These are phyloP conservation scores for Labeo rohita DNA, from an alignment of 2,113 vertebrate species.

Conservation along the genomic window DNA sequence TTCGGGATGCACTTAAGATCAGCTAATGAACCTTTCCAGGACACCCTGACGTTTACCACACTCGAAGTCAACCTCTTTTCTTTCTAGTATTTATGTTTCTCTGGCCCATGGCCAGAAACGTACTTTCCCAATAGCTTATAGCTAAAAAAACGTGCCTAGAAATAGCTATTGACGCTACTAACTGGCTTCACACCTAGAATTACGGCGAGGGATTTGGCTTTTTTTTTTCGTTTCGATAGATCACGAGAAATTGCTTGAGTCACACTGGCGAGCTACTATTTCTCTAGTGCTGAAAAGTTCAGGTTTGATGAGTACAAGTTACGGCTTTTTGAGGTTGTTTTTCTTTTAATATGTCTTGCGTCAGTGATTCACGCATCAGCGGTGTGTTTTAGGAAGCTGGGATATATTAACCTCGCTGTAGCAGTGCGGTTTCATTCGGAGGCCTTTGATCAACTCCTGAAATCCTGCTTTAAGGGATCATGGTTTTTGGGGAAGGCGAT, in stretches of 20 bases:
- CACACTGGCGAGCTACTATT: neutral
- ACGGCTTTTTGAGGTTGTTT: neutral
- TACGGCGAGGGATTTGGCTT: neutral
- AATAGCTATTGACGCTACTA: constrained; percentile 46
- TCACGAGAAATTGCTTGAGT: constrained; percentile 25
- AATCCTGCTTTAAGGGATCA: constrained; percentile 14
- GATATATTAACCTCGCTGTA: neutral
- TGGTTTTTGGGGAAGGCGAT: neutral
- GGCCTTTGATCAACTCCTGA: constrained; percentile 3
- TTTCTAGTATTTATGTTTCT: constrained; percentile 4
- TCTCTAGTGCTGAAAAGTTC: constrained; percentile 9
- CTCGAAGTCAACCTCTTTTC: constrained; percentile 43
- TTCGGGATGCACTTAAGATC: constrained; percentile 49
- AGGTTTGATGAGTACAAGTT: constrained; percentile 5
- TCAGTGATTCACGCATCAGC: neutral
- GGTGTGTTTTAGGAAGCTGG: neutral
- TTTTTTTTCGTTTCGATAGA: constrained; percentile 16
- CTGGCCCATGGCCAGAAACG: constrained; percentile 47
- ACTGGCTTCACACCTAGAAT: constrained; percentile 43
- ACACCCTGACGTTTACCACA: constrained; percentile 45
- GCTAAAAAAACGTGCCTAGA: constrained; percentile 37
- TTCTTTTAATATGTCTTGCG: neutral
- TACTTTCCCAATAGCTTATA: constrained; percentile 28
- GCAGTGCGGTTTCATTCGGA: neutral
- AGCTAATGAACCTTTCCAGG: constrained; percentile 48